phyloP scores from a whole-genome alignment of 2,113 vertebrate species.

The Prolemur simus region DNA sequence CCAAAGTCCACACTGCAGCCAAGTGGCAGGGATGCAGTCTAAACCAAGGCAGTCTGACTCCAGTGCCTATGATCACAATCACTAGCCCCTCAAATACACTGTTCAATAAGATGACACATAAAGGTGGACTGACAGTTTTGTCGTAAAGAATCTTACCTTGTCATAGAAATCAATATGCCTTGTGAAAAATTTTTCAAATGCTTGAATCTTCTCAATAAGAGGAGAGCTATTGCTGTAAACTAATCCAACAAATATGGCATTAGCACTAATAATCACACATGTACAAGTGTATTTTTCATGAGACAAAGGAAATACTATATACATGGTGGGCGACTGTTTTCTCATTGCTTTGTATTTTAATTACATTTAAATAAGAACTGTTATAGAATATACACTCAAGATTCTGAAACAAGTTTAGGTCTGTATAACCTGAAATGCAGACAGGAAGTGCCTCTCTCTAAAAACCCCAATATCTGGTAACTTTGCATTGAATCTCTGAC shows the following conservation, averaged over 20 bases:
- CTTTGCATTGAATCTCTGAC: background rate
- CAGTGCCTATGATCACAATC: background rate
- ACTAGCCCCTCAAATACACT: background rate
- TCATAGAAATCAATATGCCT: slow-evolving; percentile 93
- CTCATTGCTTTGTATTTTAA: background rate
- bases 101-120: background rate
- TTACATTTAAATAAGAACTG: slow-evolving; percentile 24
- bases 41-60: background rate
- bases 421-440: slow-evolving; percentile 41
- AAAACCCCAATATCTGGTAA: background rate
- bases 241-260: slow-evolving; percentile 76
- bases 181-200: slow-evolving; percentile 94
- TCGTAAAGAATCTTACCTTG: slow-evolving; percentile 87
- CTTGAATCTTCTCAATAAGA: slow-evolving; percentile 92
- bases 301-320: slow-evolving; percentile 3
- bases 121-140: background rate
- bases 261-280: slow-evolving; percentile 42
- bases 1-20: background rate
- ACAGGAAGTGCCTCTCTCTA: background rate
- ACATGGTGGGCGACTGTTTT: background rate
- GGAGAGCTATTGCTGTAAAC: slow-evolving; percentile 91
- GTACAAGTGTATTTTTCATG: background rate
- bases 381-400: background rate
- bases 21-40: background rate
- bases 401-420: slow-evolving; percentile 45